Evolutionary conservation across 2,113 vertebrate genomes (phyloP), one percentile per base, ranked within the genome.

Genomic region (Apteryx owenii): DNA sequence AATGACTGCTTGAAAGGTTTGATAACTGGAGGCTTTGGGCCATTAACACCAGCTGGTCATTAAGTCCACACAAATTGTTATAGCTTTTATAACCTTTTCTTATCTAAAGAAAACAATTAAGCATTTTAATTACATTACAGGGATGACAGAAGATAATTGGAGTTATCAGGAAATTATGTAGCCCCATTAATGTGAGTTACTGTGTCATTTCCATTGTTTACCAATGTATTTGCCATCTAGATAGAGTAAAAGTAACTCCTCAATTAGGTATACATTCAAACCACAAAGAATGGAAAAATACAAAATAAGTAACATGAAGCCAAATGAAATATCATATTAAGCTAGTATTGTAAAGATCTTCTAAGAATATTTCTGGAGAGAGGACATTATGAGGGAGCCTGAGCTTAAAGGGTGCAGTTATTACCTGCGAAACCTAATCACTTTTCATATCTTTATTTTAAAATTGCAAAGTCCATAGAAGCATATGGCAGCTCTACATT

Each of bases 91-190:
- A 96, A 96, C 78, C 95, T 96, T 89, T 88, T 75, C 89, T 96
- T 97, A 96, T 95, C 93, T 84, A 91, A 96, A 96, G 90, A 95
- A 98, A 98, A 95, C 95, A 97, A 94, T 98, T 96, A 97, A 97
- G 88, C 81, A 86, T 95, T 96, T 98, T 95, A 97, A 97, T 97
- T 97, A 94, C 93, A 73, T 96, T 91, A 86, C 29, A 78, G 42
- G 62, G 65, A 94, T 97, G 96, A 96, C 96, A 98, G 94, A 92
- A 97, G 90, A 96, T 96, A 97, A 97, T 95, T 96, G 61, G 85
- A 97, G 69, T 94, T 95, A 95, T 92, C 96, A 93, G 81, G 88
- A 95, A 97, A 91, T 94, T 86, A 88, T 96, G 93, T 82, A 94
- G 72, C 80, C 66, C 94, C 81, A 85, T 85, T 97, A 96, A 96